Conservation (phyloP, 2,113 vertebrate species). For the Onychostoma macrolepis region DNA sequence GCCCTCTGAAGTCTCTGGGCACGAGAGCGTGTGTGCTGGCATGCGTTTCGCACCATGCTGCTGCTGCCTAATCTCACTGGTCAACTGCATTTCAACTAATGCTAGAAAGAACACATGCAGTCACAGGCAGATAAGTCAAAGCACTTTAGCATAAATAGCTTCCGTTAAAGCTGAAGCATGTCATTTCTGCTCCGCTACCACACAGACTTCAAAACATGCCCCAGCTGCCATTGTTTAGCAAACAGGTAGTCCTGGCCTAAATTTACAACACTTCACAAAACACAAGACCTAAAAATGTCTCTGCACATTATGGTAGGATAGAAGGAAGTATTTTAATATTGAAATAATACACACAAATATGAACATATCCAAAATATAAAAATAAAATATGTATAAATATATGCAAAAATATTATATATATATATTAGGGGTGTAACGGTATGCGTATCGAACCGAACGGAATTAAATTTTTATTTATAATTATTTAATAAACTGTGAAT, state of each 20-base stretch:
- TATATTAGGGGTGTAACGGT: too few species aligned
- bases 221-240: constrained; percentile 6
- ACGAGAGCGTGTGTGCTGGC: not conserved
- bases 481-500: too few species aligned
- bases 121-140: not conserved
- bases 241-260: constrained; percentile 6
- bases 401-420: too few species aligned
- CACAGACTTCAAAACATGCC: constrained; percentile 4
- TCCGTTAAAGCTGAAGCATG: not conserved
- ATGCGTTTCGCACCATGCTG: not conserved
- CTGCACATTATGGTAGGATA: not conserved
- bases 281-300: not conserved
- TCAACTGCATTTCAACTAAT: constrained; percentile 18
- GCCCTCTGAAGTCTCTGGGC: constrained; percentile 29
- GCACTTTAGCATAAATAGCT: not conserved
- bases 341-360: not conserved
- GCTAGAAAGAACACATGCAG: not conserved
- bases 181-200: not conserved
- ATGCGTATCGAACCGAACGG: too few species aligned
- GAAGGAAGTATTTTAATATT: not conserved
- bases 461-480: too few species aligned
- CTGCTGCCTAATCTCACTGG: not conserved
- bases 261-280: not conserved
- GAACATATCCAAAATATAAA: too few species aligned
- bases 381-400: too few species aligned